phyloP scores from a whole-genome alignment of 2,113 vertebrate genomes.

The Platanista minor region DNA sequence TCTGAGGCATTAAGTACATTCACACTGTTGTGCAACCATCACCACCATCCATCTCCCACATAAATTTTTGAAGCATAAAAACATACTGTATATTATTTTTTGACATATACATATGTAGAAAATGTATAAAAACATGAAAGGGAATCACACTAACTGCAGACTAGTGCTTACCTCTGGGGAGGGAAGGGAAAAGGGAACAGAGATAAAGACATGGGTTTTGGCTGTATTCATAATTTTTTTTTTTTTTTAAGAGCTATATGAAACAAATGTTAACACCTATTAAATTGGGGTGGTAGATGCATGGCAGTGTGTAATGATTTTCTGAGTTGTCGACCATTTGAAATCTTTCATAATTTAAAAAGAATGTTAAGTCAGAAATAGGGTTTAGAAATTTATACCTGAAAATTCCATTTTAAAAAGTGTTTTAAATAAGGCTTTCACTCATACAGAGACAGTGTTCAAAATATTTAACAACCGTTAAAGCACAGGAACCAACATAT shows the following conservation, averaged over 20 bases:
- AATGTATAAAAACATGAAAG: background rate
- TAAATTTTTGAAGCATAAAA: background rate
- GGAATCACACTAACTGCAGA: background rate
- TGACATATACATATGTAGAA: background rate
- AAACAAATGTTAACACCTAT: background rate
- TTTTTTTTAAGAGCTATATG: background rate
- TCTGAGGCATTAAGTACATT: background rate
- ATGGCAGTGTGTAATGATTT: background rate
- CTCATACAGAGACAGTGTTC: background rate
- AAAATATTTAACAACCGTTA: conserved; percentile 14
- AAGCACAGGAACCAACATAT: background rate
- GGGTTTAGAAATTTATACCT: background rate
- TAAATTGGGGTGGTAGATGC: background rate
- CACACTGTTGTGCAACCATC: background rate
- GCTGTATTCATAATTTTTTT: background rate
- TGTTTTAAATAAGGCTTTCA: conserved; percentile 28
- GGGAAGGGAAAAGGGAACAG: background rate
- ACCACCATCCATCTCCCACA: background rate
- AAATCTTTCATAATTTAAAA: conserved; percentile 6
- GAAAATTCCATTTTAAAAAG: conserved; percentile 9
- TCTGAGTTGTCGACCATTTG: background rate
- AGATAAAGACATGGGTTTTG: background rate
- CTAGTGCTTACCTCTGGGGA: background rate
- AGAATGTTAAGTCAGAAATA: background rate
- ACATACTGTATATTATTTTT: background rate